Percentiles rank a stretch among this genome's conserved stretches.
These are phyloP conservation scores for Aphrocallistes beatrix DNA, from an alignment of 37 sponge, comb jelly and placozoan species.

Conservation along the genomic window DNA sequence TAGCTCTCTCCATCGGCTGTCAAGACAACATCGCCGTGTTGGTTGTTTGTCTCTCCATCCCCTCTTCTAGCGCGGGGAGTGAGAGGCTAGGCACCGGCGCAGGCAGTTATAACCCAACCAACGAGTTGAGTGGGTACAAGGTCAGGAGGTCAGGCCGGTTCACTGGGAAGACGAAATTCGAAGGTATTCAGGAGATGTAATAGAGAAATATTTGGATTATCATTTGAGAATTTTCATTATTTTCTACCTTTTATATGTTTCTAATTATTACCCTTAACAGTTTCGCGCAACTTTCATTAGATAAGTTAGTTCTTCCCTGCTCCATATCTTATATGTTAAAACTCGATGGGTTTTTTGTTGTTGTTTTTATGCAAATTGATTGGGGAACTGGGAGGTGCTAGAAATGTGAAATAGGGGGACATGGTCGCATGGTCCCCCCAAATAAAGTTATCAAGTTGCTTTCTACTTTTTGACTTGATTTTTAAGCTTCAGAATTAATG, in stretches of 20 bases:
- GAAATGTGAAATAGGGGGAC: no score
- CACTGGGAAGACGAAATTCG: background rate
- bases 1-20: conserved; percentile 60
- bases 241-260: background rate
- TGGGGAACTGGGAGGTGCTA: no score
- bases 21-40: conserved; percentile 37
- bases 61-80: background rate
- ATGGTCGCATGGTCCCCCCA: no score
- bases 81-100: background rate
- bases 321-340: background rate
- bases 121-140: background rate
- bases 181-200: background rate
- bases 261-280: background rate
- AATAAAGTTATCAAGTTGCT: no score
- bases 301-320: background rate
- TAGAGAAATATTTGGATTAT: background rate
- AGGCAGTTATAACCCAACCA: background rate
- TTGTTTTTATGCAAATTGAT: no score
- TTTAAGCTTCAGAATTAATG: no score
- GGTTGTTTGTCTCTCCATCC: conserved; percentile 25
- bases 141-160: background rate
- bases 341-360: no score
- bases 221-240: background rate
- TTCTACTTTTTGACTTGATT: no score
- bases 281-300: background rate